Conservation (phyloP, 1,140 invertebrate genomes). For the Pseudoatta argentina region DNA sequence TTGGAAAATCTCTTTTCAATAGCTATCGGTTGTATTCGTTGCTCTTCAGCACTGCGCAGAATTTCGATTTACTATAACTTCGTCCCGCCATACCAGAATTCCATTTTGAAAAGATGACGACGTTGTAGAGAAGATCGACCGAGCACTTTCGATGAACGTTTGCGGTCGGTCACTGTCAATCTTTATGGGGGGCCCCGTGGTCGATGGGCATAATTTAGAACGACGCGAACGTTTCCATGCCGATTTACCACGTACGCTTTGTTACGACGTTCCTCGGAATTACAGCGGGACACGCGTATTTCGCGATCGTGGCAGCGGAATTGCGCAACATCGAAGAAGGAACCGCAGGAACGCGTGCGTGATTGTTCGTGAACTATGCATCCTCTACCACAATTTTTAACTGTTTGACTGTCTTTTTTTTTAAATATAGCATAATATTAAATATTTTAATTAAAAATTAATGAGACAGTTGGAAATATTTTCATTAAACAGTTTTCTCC, state of each 20-base stretch:
- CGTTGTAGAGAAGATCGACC: slow-evolving; percentile 66
- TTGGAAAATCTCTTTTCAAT: background rate
- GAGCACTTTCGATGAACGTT: slow-evolving; percentile 81
- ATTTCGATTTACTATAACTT: slow-evolving; percentile 28
- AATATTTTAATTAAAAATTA: slow-evolving; percentile 56
- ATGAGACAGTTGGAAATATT: background rate
- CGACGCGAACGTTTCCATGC: slow-evolving; percentile 72
- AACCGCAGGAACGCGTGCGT: slow-evolving; percentile 11
- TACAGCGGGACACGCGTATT: slow-evolving; percentile 26
- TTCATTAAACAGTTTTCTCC: slow-evolving; percentile 31
- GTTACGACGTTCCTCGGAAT: slow-evolving; percentile 58
- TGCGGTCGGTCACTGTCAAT: slow-evolving; percentile 83
- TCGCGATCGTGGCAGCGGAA: slow-evolving; percentile 16
- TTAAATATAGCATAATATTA: background rate
- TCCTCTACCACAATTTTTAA: slow-evolving; percentile 2
- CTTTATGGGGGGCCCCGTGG: slow-evolving; percentile 83
- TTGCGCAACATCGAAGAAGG: slow-evolving; percentile 37
- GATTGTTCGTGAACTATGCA: slow-evolving; percentile 44
- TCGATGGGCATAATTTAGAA: slow-evolving; percentile 80
- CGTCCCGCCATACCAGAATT: slow-evolving; percentile 23
- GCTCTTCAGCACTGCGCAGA: background rate
- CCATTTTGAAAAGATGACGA: slow-evolving; percentile 45
- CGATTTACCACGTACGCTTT: slow-evolving; percentile 71
- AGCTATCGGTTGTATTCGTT: background rate
- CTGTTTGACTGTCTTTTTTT: background rate